These are phyloP conservation scores for Morpho helenor DNA, from an alignment of 2,888 invertebrate species.

Conservation along the genomic window DNA sequence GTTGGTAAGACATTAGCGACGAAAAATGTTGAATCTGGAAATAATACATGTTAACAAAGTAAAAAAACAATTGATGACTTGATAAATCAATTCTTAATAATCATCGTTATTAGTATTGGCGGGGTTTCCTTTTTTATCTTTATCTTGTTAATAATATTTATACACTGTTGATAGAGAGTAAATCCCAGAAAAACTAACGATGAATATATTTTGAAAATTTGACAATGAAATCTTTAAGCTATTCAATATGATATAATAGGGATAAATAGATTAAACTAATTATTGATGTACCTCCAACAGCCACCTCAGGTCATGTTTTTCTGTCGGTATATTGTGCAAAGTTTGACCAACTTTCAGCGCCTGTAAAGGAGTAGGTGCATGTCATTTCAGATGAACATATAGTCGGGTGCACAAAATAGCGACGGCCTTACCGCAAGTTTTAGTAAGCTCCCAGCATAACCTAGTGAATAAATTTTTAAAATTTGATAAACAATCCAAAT, in stretches of 20 bases:
- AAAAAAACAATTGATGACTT: no score
- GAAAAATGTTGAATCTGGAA: constrained; percentile 63
- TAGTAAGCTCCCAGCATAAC: constrained; percentile 46
- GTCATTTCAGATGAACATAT: not conserved
- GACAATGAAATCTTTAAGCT: no score
- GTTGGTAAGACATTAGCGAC: constrained; percentile 46
- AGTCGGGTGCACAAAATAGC: not conserved
- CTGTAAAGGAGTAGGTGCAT: constrained; percentile 40
- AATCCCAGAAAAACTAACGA: no score
- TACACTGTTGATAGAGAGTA: no score
- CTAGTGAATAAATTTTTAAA: constrained; percentile 50
- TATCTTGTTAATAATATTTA: no score
- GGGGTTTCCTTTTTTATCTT: no score
- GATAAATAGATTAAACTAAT: no score
- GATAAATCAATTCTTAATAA: no score
- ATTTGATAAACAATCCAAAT: constrained; percentile 60
- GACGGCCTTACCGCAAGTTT: constrained; percentile 44
- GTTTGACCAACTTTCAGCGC: constrained; percentile 45
- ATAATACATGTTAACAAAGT: not conserved
- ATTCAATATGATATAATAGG: no score
- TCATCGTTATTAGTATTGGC: no score
- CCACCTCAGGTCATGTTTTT: constrained; percentile 46
- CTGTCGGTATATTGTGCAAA: constrained; percentile 50
- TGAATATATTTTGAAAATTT: no score
- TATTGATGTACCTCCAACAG: constrained; percentile 45